Base-by-base conservation (phyloP, 1,140 invertebrate genomes). In the Drosophila nikananu region DNA sequence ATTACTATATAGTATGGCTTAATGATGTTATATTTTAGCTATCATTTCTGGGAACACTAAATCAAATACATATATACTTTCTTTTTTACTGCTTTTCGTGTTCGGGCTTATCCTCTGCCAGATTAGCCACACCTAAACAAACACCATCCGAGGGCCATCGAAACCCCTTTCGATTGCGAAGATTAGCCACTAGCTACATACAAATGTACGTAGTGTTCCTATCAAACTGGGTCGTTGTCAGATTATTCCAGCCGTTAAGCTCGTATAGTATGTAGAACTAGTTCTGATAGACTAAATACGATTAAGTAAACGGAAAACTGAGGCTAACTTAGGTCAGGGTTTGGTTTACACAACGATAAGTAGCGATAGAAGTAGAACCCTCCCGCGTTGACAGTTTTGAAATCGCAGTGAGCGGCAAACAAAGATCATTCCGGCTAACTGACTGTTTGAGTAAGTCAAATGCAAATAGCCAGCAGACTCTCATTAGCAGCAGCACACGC, bases 401-500 rank as follows among this genome's bases (percentile, higher is more conserved):
- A 17, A 37, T 55, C 32, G n/a, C 19, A 42, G 57, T 35, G 19
- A 17, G 21, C 3, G 17, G 13, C 46, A 42, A 27, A 72, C 52
- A 49, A 72, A 49, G 67, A 72, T 19, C 39, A 61, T 55, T 52
- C 52, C 65, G 49, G 62, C 72, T 42, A 80, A 67, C 66, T 54
- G 42, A 39, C 55, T 82, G 55, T 78, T 82, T 74, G 54, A 37
- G 25, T 49, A 49, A 64, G 80, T 49, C 57, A 55, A 76, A 67
- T 65, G 72, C 81, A 84, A 83, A 83, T 80, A 84, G 44, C 63
- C 35, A 37, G 49, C 41, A 51, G 46, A 78, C 54, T 52, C 77
- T 63, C 51, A 71, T 66, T 67, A 78, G 76, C 54, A 76, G 52
- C 60, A 81, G 82, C 78, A 81, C 78, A 82, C 64, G 83, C 80